Base-by-base conservation (phyloP, 2,113 vertebrate species). In the Gopherus evgoodei region DNA sequence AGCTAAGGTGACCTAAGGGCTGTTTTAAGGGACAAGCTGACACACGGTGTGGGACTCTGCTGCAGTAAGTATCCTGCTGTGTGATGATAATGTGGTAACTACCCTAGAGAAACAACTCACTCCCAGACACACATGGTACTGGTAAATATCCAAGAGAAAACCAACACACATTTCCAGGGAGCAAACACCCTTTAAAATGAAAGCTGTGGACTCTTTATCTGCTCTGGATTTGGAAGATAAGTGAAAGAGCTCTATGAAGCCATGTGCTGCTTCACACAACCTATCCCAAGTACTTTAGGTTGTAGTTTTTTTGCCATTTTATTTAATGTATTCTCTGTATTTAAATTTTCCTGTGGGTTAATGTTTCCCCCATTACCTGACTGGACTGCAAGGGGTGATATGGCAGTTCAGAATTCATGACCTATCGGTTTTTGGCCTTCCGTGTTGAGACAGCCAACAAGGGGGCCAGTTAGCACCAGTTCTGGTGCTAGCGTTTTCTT, bases 11-110 rank as follows among this genome's bases (percentile, higher is more conserved):
- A 96, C 89, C 35, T 83, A 38, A 83, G 87, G 50, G n/a, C 44
- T 92, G 76, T 96, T 96, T 96, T 50, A 93, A 95, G 75, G 91
- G 93, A 88, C 1, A 0, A 59, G 19, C 91, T 94, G 93, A 95
- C 95, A 96, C 93, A 94, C 88, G 94, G 78, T 80, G 95, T 91
- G 93, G 87, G 83, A 90, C 91, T 97, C 93, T 93, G 93, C 86
- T 81, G 75, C 57, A 93, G 82, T 1, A 80, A 97, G 97, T 98
- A 97, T 97, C 84, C 94, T 2, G 1, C 83, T 87, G 80, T 96
- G 97, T 96, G 96, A 97, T 97, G 96, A 92, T 94, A 97, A 96
- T 92, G 95, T 87, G 85, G 93, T 97, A 97, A 97, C 89, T 96
- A 93, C 87, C 97, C 83, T 54, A 94, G 29, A 97, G 38, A 94